A percentile compares a stretch with the other conserved stretches of the same genome.
Conservation (phyloP, 2,888 invertebrate species). For the Ptilodon capucinus region DNA sequence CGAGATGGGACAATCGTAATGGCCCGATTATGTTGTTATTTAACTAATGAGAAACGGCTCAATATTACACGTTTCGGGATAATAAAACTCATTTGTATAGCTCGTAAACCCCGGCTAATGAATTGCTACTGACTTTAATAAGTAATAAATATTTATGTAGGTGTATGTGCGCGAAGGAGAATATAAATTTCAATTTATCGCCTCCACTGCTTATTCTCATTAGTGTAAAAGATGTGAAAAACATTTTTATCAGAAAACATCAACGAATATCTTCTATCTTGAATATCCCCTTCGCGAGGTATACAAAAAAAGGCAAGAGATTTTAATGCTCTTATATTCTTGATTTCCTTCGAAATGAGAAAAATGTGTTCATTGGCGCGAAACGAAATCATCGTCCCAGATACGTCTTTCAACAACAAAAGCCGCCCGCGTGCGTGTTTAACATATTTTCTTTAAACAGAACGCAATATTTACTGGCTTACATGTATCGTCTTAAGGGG, state of each 20-base stretch:
- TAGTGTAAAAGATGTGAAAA: slow-evolving; percentile 61
- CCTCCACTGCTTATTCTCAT: slow-evolving; percentile 63
- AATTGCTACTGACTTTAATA: slow-evolving; percentile 65
- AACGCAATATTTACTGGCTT: slow-evolving; percentile 62
- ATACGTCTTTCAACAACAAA: slow-evolving; percentile 72
- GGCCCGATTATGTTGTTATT: slow-evolving; percentile 45
- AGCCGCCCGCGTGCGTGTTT: slow-evolving; percentile 63
- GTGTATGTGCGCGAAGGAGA: slow-evolving; percentile 52
- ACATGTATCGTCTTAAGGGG: slow-evolving; percentile 63
- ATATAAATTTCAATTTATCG: slow-evolving; percentile 73
- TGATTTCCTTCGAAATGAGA: slow-evolving; percentile 66
- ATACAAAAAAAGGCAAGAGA: slow-evolving; percentile 55
- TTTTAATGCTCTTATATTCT: slow-evolving; percentile 66
- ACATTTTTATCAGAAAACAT: slow-evolving; percentile 61
- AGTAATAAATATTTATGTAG: slow-evolving; percentile 67
- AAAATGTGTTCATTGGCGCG: slow-evolving; percentile 74
- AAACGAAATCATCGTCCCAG: slow-evolving; percentile 71
- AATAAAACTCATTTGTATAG: slow-evolving; percentile 60
- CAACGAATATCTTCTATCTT: slow-evolving; percentile 55
- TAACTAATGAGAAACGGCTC: slow-evolving; percentile 37
- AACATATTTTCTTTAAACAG: slow-evolving; percentile 71
- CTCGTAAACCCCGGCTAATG: slow-evolving; percentile 61
- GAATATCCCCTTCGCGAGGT: slow-evolving; percentile 48
- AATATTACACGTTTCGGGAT: slow-evolving; percentile 36
- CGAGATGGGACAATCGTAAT: slow-evolving; percentile 51